Evolutionary conservation across 2,113 vertebrate genomes (phyloP).

Genomic region (Phrynosoma platyrhinos): DNA sequence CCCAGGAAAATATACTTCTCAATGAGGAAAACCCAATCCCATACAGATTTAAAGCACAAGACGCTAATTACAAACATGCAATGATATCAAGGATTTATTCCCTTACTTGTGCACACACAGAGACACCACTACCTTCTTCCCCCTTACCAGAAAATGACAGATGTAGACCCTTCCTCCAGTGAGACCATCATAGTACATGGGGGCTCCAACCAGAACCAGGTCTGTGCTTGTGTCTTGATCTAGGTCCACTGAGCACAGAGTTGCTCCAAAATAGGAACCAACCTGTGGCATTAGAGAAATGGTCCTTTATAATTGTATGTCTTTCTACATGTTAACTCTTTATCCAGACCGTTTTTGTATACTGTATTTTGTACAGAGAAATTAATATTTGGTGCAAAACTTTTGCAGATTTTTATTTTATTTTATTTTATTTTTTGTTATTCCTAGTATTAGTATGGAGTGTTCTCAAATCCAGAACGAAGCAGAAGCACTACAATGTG

Average conservation of each 20-base stretch:
- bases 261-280: slow-evolving; percentile 74
- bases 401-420: no score
- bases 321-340: neutral
- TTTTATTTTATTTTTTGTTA: no score
- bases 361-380: no score
- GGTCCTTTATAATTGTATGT: neutral
- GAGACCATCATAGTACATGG: slow-evolving; percentile 56
- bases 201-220: slow-evolving; percentile 67
- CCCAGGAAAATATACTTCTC: neutral
- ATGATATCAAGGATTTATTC: neutral
- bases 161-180: slow-evolving; percentile 63
- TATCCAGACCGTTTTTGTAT: no score
- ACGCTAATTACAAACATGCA: neutral
- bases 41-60: neutral
- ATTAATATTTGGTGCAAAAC: no score
- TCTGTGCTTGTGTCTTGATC: slow-evolving; percentile 51
- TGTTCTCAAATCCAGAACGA: neutral
- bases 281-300: slow-evolving; percentile 52
- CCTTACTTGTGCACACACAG: no score
- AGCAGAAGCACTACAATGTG: neutral
- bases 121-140: neutral
- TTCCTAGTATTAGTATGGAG: no score
- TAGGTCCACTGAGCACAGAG: slow-evolving; percentile 67
- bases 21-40: neutral
- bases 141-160: slow-evolving; percentile 37